Evolutionary conservation across 2,797 vertebrate genomes (phyloP).

Genomic region (Gallinago solitaria): DNA sequence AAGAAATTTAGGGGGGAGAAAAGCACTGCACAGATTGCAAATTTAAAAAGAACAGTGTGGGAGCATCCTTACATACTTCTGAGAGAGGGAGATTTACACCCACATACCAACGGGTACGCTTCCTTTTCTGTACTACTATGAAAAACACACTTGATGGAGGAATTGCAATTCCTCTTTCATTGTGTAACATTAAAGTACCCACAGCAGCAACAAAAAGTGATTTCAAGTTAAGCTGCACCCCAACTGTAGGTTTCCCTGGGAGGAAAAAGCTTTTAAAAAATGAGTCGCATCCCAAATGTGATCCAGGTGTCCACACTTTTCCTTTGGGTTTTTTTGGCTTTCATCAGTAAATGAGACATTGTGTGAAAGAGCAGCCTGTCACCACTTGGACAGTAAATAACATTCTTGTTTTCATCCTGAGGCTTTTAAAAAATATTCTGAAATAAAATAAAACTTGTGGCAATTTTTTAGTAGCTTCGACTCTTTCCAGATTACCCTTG

Average conservation of each 20-base stretch:
- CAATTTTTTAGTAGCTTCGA: background rate
- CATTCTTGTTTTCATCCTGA: background rate
- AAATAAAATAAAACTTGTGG: background rate
- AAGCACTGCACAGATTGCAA: background rate
- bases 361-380: background rate
- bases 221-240: background rate
- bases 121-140: slow-evolving; percentile 36
- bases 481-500: background rate
- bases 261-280: background rate
- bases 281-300: background rate
- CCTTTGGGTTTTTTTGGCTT: background rate
- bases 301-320: background rate
- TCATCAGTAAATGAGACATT: background rate
- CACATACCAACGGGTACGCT: background rate
- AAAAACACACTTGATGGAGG: background rate
- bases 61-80: background rate
- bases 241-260: background rate
- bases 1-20: background rate
- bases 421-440: background rate
- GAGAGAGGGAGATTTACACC: slow-evolving; percentile 14
- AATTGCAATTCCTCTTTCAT: background rate
- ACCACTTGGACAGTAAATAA: background rate
- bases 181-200: background rate
- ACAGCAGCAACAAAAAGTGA: background rate
- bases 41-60: slow-evolving; percentile 32